Conservation (phyloP, 1,140 invertebrate genomes). For the Leptoteleia sp. region DNA sequence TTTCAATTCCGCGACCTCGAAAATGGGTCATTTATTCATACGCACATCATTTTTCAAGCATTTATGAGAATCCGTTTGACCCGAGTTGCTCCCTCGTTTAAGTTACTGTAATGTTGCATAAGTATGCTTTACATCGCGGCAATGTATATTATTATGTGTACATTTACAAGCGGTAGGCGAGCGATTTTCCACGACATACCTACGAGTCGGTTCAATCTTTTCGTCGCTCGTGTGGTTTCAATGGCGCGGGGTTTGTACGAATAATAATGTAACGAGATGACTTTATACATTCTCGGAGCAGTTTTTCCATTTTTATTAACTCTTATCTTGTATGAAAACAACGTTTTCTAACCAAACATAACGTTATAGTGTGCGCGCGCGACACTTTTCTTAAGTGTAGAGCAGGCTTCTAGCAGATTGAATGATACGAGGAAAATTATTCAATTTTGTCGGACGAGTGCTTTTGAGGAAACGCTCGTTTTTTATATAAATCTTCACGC, state of each 20-base stretch:
- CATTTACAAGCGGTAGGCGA: constrained; percentile 32
- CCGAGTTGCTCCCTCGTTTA: constrained; percentile 22
- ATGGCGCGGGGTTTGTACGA: constrained; percentile 14
- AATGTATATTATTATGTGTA: constrained; percentile 42
- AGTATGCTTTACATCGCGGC: constrained; percentile 28
- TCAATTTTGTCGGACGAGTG: too few species aligned
- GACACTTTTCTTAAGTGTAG: neutral
- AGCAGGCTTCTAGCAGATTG: neutral
- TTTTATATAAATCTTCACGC: too few species aligned
- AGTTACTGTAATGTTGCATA: constrained; percentile 33
- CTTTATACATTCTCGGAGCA: constrained; percentile 26
- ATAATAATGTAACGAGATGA: constrained; percentile 30
- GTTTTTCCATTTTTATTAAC: constrained; percentile 20
- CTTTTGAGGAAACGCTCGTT: too few species aligned
- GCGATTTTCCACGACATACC: constrained; percentile 50
- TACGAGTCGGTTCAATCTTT: constrained; percentile 23
- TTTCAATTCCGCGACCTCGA: constrained; percentile 6
- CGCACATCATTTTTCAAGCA: constrained; percentile 25
- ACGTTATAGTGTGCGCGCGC: neutral
- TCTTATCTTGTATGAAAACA: neutral
- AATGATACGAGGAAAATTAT: too few species aligned
- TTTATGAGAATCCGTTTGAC: constrained; percentile 41
- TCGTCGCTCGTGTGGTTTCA: constrained; percentile 14
- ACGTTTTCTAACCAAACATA: constrained; percentile 1
- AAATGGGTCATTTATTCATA: constrained; percentile 45